Evolutionary conservation across 2,888 invertebrate genomes (phyloP).

Genomic region (Lymantria dispar): DNA sequence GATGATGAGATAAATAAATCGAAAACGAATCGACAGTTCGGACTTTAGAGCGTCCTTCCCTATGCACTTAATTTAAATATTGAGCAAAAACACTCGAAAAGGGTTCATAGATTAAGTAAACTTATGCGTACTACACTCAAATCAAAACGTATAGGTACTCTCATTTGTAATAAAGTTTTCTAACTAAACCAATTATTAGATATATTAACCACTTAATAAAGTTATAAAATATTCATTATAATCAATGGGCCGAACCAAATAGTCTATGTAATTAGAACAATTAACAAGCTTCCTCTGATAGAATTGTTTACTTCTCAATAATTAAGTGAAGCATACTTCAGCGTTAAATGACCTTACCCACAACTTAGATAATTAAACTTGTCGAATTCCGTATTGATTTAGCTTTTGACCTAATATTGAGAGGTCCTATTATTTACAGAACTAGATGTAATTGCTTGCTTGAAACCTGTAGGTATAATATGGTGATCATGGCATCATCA

Average conservation of each 20-base stretch:
- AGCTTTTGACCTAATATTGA: not conserved
- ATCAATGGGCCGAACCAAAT: constrained; percentile 8
- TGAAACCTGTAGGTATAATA: too few relatives aligned
- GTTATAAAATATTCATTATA: not conserved
- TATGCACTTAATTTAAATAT: too few relatives aligned
- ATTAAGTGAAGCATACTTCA: constrained; percentile 27
- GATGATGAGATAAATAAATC: too few relatives aligned
- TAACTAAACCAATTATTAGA: too few relatives aligned
- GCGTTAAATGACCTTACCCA: constrained; percentile 28
- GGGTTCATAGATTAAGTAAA: too few relatives aligned
- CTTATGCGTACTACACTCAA: too few relatives aligned
- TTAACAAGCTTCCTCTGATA: constrained; percentile 23
- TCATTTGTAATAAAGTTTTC: too few relatives aligned
- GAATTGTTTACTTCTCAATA: constrained; percentile 27
- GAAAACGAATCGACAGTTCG: too few relatives aligned
- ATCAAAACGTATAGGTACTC: too few relatives aligned
- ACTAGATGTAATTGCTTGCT: not conserved
- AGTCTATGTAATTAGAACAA: constrained; percentile 30
- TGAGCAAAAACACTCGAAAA: too few relatives aligned
- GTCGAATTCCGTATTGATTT: not conserved
- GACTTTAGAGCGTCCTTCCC: too few relatives aligned
- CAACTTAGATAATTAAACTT: constrained; percentile 28
- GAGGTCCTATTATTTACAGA: not conserved
- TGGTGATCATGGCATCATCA: too few relatives aligned
- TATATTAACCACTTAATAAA: not conserved